Conservation (phyloP, 2,113 vertebrate species). For the Scophthalmus maximus region DNA sequence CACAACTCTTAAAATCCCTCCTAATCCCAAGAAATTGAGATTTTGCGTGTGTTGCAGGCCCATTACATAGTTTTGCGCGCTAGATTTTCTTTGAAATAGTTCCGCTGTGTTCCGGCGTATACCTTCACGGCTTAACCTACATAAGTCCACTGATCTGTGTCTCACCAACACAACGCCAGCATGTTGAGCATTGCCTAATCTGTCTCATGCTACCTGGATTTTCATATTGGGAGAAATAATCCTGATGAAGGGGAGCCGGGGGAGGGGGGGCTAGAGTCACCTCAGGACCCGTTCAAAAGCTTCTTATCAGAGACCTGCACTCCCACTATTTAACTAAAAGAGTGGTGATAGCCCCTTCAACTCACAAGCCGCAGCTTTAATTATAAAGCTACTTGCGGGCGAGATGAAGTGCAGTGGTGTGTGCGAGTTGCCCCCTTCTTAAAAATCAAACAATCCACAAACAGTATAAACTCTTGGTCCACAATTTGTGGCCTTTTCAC, state of each 20-base stretch:
- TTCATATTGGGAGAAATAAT: conserved; percentile 81
- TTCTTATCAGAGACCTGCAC: conserved; percentile 74
- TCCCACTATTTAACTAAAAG: conserved; percentile 66
- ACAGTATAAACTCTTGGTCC: conserved; percentile 32
- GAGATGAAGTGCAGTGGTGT: conserved; percentile 38
- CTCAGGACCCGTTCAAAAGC: conserved; percentile 78
- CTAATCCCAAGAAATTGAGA: conserved; percentile 78
- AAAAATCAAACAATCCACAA: conserved; percentile 28
- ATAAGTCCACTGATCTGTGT: conserved; percentile 76
- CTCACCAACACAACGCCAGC: conserved; percentile 70
- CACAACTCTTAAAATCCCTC: conserved; percentile 69
- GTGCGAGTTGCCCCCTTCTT: conserved; percentile 6
- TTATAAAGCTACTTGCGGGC: conserved; percentile 67
- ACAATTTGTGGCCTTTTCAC: neutral
- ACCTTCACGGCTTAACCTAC: conserved; percentile 75
- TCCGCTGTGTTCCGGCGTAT: conserved; percentile 63
- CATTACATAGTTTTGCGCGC: conserved; percentile 63
- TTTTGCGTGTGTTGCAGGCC: conserved; percentile 51
- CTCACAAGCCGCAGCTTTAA: conserved; percentile 69
- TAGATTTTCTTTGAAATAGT: conserved; percentile 71
- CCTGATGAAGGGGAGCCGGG: conserved; percentile 57
- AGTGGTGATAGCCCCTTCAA: conserved; percentile 72
- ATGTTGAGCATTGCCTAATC: conserved; percentile 79
- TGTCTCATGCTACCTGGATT: conserved; percentile 81
- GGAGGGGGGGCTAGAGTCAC: conserved; percentile 58